Evolutionary conservation across 2,113 vertebrate species (phyloP).

Genomic region (Colaptes auratus): DNA sequence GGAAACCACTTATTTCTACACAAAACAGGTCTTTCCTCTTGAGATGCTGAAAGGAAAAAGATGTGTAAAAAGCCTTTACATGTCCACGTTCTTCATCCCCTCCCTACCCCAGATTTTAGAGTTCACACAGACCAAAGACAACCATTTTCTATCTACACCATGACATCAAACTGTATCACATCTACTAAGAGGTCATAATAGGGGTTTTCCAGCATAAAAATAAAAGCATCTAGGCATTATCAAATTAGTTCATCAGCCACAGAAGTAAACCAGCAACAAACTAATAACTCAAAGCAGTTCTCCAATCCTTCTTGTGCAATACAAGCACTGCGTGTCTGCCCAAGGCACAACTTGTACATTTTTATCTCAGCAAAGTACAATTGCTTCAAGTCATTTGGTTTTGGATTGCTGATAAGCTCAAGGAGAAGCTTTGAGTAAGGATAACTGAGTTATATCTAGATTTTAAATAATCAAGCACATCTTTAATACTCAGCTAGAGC

Average conservation of each 20-base stretch:
- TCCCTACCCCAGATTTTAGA: neutral
- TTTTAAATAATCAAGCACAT: neutral
- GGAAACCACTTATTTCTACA: constrained; percentile 46
- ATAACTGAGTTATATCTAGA: neutral
- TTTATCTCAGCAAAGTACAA: neutral
- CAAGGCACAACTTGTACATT: neutral
- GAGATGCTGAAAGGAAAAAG: constrained; percentile 71
- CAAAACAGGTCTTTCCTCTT: constrained; percentile 38
- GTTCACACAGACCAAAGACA: constrained; percentile 26
- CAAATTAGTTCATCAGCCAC: constrained; percentile 47
- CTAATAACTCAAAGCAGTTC: neutral
- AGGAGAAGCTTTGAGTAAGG: neutral
- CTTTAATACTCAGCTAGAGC: neutral
- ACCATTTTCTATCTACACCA: neutral
- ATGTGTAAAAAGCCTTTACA: constrained; percentile 21
- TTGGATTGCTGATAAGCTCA: neutral
- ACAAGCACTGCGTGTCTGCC: neutral
- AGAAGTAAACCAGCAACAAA: neutral
- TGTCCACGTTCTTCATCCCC: neutral
- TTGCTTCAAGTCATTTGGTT: neutral
- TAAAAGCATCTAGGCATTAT: neutral
- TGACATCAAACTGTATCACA: neutral
- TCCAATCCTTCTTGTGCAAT: neutral
- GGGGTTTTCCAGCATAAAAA: constrained; percentile 36
- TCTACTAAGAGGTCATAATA: neutral